Evolutionary conservation across 2,113 vertebrate species (phyloP).

Genomic region (Lycaon pictus): DNA sequence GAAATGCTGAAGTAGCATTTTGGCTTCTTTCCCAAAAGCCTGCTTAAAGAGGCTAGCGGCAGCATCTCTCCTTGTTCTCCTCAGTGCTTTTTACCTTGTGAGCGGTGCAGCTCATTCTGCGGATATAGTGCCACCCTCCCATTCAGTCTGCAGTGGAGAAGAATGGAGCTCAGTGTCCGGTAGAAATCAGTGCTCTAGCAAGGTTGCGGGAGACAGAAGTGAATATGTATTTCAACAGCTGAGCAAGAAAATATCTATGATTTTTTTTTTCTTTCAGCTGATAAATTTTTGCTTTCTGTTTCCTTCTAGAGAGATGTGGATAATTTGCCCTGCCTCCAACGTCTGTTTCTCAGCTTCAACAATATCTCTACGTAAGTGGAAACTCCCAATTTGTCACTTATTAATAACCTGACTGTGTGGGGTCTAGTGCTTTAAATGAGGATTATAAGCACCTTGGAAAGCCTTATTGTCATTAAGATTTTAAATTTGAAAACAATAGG

Average conservation of each 20-base stretch:
- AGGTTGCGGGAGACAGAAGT: conserved; percentile 86
- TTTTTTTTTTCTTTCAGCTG: conserved; percentile 63
- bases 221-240: conserved; percentile 61
- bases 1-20: conserved; percentile 87
- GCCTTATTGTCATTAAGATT: conserved; percentile 36
- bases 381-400: conserved; percentile 74
- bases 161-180: conserved; percentile 83
- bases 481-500: conserved; percentile 57
- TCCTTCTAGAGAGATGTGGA: conserved; percentile 96
- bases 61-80: conserved; percentile 67
- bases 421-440: conserved; percentile 54
- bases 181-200: conserved; percentile 84
- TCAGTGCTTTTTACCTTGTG: conserved; percentile 82
- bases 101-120: conserved; percentile 88
- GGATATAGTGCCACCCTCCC: conserved; percentile 89
- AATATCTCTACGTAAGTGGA: conserved; percentile 96
- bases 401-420: conserved; percentile 59
- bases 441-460: conserved; percentile 51
- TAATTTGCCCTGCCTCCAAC: conserved; percentile 95
- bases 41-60: conserved; percentile 75
- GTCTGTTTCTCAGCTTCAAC: conserved; percentile 98
- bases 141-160: conserved; percentile 85
- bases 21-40: conserved; percentile 85
- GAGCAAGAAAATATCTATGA: conserved; percentile 67
- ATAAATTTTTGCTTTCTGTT: conserved; percentile 86